Base-by-base conservation (phyloP, 30 jellyfish, hydroid and myxozoan genomes). In the Cassiopea andromeda region DNA sequence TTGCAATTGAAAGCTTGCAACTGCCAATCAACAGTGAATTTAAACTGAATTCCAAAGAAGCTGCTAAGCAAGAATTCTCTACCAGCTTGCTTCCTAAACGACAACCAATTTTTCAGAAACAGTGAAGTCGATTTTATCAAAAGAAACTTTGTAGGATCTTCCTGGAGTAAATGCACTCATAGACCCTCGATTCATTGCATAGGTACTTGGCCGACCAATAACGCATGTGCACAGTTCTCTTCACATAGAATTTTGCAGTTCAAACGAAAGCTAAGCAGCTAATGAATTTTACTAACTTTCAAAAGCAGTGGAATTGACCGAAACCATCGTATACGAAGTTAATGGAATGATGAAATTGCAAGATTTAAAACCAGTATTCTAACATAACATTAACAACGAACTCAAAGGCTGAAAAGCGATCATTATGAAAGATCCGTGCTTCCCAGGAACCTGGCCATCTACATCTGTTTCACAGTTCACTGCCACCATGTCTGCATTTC, bases 391-490 rank as follows among this genome's bases (percentile, higher is more conserved):
- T 61, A 13, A 61, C 14, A 1, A 6, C 43, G 14, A 14, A 13
- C 43, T 4, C 19, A 61, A 8, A 61, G 73, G 2, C 19, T 12
- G 48, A 7, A 43, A 57, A 48, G 50, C 49, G 13, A 3, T 17
- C 46, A 13, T 46, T 19, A 83, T 83, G 91, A 67, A 78, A 14
- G 89, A 87, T 45, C 87, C 82, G 7, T 85, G 93, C 17, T 85
- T 85, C 75, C 87, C 92, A 15, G 81, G 79, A 1, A 58, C 90
- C 2, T 90, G 96, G 96, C 94, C 98, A 48, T 97, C 98, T 17
- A 80, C 88, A 7, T 49, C 73, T 54, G 90, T 94, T 5, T 89
- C 98, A 1, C 85, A 89, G 50, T 54, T 81, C 74, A 94, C 98
- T 6, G 90, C 97, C 5, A 96, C 81, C 17, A 16, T 80, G 61